phyloP scores from a whole-genome alignment of 2,888 invertebrate species.

The Dryobotodes eremita region DNA sequence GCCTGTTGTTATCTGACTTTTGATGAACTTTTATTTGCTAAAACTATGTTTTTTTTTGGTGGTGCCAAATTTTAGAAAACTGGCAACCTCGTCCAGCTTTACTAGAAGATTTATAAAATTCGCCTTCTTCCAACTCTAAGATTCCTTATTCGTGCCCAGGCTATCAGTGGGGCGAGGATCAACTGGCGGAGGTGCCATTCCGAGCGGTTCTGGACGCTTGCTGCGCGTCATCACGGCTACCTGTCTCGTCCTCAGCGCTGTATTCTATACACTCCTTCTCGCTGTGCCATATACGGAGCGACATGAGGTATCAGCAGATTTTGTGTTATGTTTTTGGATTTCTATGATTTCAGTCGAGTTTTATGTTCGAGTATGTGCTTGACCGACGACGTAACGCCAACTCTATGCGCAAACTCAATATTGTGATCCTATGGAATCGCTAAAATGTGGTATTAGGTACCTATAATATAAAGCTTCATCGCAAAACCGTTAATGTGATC shows the following conservation, averaged over 20 bases:
- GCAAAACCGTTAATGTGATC: slow-evolving; percentile 8
- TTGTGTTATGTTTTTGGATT: not conserved
- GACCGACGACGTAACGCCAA: not conserved
- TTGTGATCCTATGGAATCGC: slow-evolving; percentile 1
- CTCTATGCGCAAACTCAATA: not conserved
- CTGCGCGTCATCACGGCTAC: slow-evolving; percentile 93
- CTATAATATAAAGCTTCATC: slow-evolving; percentile 16
- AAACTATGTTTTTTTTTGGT: not conserved
- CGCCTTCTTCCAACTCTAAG: not conserved
- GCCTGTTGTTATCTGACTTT: not conserved
- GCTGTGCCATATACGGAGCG: slow-evolving; percentile 93
- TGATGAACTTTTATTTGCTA: not conserved
- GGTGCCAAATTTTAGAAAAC: not conserved
- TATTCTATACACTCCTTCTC: slow-evolving; percentile 93
- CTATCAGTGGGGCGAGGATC: slow-evolving; percentile 88
- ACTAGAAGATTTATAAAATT: not conserved
- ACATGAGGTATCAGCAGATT: slow-evolving; percentile 82
- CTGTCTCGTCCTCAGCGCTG: slow-evolving; percentile 92
- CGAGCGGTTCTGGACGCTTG: slow-evolving; percentile 91
- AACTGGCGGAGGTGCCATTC: slow-evolving; percentile 85
- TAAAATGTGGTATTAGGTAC: slow-evolving; percentile 7
- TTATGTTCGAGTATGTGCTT: not conserved
- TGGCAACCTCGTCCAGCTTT: not conserved
- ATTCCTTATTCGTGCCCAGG: slow-evolving; percentile 68
- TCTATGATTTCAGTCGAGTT: slow-evolving; percentile 1